Evolutionary conservation across 2,888 invertebrate genomes (phyloP).

Genomic region (Parnassius orleans): DNA sequence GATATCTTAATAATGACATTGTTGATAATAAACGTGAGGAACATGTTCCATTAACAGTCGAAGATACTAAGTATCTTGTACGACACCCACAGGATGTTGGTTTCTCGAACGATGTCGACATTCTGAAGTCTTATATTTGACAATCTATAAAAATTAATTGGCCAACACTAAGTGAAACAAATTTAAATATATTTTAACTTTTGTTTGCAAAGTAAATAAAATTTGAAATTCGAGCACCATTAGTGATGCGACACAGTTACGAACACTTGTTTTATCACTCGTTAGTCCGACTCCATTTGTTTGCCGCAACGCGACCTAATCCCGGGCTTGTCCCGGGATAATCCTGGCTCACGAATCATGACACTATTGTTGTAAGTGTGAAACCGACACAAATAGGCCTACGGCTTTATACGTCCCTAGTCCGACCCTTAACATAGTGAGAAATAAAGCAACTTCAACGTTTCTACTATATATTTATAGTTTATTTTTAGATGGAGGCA

Average conservation of each 20-base stretch:
- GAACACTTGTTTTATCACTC: slow-evolving; percentile 65
- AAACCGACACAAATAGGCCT: slow-evolving; percentile 80
- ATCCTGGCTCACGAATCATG: slow-evolving; percentile 80
- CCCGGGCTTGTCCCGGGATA: slow-evolving; percentile 70
- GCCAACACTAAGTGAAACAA: too few species aligned
- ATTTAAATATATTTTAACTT: slow-evolving; percentile 13
- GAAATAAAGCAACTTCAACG: slow-evolving; percentile 33
- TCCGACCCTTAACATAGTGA: slow-evolving; percentile 23
- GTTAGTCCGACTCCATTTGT: slow-evolving; percentile 71
- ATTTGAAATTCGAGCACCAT: slow-evolving; percentile 67
- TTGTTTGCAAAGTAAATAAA: slow-evolving; percentile 40
- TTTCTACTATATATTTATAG: neutral
- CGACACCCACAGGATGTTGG: too few species aligned
- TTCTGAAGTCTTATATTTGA: too few species aligned
- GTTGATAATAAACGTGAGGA: too few species aligned
- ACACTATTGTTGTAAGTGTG: slow-evolving; percentile 82
- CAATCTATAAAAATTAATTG: too few species aligned
- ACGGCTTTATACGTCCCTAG: slow-evolving; percentile 52
- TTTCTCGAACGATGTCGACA: too few species aligned
- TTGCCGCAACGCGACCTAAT: slow-evolving; percentile 77
- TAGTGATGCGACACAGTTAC: slow-evolving; percentile 48
- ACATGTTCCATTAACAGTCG: too few species aligned
- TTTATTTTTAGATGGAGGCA: slow-evolving; percentile 30
- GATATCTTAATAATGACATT: too few species aligned
- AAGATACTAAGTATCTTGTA: too few species aligned